These are phyloP conservation scores for Polyommatus icarus DNA, from an alignment of 2,888 invertebrate genomes.

Conservation along the genomic window DNA sequence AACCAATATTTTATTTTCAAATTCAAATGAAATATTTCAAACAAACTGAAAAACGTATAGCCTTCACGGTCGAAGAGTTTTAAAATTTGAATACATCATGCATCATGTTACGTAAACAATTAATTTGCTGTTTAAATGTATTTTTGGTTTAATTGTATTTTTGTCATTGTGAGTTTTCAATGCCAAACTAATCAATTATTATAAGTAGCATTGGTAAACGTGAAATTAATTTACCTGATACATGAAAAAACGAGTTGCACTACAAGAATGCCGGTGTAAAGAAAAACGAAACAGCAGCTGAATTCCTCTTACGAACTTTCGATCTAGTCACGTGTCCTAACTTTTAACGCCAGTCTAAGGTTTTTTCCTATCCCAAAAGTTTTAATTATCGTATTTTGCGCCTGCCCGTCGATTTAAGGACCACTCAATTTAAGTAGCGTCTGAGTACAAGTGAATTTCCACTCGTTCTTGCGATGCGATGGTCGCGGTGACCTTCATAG, in stretches of 20 bases:
- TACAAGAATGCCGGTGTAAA: no score
- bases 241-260: no score
- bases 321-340: not conserved
- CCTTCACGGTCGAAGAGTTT: constrained; percentile 7
- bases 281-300: no score
- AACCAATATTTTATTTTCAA: not conserved
- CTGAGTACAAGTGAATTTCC: not conserved
- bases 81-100: not conserved
- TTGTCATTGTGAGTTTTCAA: constrained; percentile 6
- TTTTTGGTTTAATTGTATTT: constrained; percentile 3
- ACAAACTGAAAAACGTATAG: not conserved
- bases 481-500: constrained; percentile 22
- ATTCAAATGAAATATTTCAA: not conserved
- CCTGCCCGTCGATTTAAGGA: not conserved
- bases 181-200: not conserved
- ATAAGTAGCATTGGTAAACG: no score
- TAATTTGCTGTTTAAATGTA: not conserved
- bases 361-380: not conserved
- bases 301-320: not conserved
- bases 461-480: constrained; percentile 15
- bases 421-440: not conserved
- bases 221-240: no score
- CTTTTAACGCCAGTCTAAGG: not conserved
- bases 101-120: constrained; percentile 6
- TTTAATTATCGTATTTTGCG: not conserved